phyloP scores from a whole-genome alignment of 2,113 vertebrate genomes.

The Probosciger aterrimus region DNA sequence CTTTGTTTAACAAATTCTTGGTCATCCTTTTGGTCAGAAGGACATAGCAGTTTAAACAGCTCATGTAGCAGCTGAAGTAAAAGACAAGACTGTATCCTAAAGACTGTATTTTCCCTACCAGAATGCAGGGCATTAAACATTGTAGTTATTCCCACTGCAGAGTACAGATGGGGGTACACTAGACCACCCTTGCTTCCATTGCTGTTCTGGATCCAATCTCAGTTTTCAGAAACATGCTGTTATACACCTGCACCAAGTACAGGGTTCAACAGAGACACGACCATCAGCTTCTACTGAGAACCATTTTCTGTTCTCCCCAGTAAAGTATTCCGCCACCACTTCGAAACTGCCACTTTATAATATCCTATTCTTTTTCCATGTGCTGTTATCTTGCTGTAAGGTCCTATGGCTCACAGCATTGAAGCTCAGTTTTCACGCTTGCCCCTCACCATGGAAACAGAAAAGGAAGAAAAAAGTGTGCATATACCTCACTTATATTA shows the following conservation, averaged over 20 bases:
- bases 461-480: not conserved
- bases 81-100: not conserved
- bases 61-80: not conserved
- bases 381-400: not conserved
- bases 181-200: not conserved
- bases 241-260: not conserved
- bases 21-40: not conserved
- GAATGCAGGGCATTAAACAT: not conserved
- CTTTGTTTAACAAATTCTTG: not conserved
- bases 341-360: not conserved
- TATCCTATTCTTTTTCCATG: not conserved
- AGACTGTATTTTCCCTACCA: not conserved
- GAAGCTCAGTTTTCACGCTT: not conserved
- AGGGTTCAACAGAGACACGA: not conserved
- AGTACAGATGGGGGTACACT: not conserved
- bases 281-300: not conserved
- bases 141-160: not conserved
- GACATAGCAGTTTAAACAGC: not conserved
- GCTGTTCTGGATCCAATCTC: not conserved
- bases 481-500: not conserved
- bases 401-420: not conserved
- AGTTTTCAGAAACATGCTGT: not conserved
- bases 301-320: not conserved
- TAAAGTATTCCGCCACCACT: not conserved
- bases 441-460: not conserved